Evolutionary conservation across 2,113 vertebrate genomes (phyloP), one percentile per base, ranked within the genome.

Genomic region (Hoplias malabaricus): DNA sequence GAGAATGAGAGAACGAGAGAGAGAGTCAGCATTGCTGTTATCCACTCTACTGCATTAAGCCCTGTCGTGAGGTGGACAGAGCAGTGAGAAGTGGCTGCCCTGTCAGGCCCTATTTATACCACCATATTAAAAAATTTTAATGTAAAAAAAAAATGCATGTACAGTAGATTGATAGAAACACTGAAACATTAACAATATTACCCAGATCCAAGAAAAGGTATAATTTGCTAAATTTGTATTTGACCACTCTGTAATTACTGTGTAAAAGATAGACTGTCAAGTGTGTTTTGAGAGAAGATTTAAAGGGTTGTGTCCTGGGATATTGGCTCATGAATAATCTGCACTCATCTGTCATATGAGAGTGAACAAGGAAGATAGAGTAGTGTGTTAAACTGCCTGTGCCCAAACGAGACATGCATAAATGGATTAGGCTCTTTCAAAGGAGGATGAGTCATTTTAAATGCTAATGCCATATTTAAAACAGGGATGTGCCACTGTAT

Each of bases 51-150:
- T 66, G 61, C 80, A 73, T 65, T 70, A 83, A 62, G 61, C 77
- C 42, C n/a, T 78, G 5, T 68, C 29, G 33, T 25, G 8, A 36
- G 75, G 43, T 12, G 19, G 23, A 72, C 53, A 61, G 67, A 73
- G 81, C 36, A 81, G 63, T 82, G 81, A 83, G 74, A 70, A 82
- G 66, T 27, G 59, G 48, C 80, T 75, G 25, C 73, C 80, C 81
- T 87, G 83, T 88, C 87, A 85, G 79, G 80, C 70, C 63, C 62
- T 57, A 78, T 88, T 86, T 87, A 84, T 16, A 4, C n/a, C 21
- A 46, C 25, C 13, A 48, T 16, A 21, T 29, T 14, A 13, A 31
- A 5, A 21, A 10, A 73, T 48, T 31, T 43, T 77, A 38, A 25
- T 43, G 19, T 33, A 9, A 43, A 56, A 29, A 67, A 66, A 75